phyloP scores from a whole-genome alignment of 2,113 vertebrate genomes.

The Ctenodactylus gundi region DNA sequence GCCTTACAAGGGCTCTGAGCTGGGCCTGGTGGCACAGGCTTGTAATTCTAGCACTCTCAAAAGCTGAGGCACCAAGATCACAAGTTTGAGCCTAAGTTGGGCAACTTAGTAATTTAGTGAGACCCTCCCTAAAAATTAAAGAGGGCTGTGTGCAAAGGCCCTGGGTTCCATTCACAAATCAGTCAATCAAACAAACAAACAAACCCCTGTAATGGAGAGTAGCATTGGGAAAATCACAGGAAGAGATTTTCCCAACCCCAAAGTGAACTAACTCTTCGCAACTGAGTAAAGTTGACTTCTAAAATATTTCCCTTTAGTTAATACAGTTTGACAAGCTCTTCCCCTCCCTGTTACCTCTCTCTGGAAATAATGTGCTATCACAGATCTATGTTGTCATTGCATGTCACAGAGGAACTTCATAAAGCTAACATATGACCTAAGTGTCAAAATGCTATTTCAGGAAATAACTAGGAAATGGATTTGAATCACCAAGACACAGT shows the following conservation, averaged over 20 bases:
- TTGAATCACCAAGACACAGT: conserved; percentile 58
- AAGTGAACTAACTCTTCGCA: not conserved
- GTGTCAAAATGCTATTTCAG: conserved; percentile 74
- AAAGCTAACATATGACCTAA: conserved; percentile 69
- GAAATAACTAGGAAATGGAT: conserved; percentile 72
- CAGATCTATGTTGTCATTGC: not conserved
- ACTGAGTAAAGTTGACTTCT: conserved; percentile 39
- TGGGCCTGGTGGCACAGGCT: too few species aligned
- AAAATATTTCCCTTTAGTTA: conserved; percentile 46
- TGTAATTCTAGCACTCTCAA: too few species aligned
- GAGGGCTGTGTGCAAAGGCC: too few species aligned
- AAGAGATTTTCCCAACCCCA: not conserved
- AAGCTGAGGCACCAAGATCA: too few species aligned
- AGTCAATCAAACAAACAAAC: too few species aligned
- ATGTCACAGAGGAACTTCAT: conserved; percentile 57
- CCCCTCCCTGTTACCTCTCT: conserved; percentile 22
- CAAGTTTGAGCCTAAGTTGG: too few species aligned
- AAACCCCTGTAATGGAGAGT: too few species aligned
- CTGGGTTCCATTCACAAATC: too few species aligned
- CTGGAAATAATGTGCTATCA: conserved; percentile 12
- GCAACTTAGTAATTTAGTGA: too few species aligned
- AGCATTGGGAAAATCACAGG: not conserved
- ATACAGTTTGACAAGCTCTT: conserved; percentile 47
- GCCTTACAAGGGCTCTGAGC: not conserved
- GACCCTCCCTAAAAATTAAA: too few species aligned